A percentile compares a stretch with the other conserved stretches of the same genome.
Evolutionary conservation across 2,888 invertebrate species (phyloP).

Genomic region (Himalopsyche tibetana): DNA sequence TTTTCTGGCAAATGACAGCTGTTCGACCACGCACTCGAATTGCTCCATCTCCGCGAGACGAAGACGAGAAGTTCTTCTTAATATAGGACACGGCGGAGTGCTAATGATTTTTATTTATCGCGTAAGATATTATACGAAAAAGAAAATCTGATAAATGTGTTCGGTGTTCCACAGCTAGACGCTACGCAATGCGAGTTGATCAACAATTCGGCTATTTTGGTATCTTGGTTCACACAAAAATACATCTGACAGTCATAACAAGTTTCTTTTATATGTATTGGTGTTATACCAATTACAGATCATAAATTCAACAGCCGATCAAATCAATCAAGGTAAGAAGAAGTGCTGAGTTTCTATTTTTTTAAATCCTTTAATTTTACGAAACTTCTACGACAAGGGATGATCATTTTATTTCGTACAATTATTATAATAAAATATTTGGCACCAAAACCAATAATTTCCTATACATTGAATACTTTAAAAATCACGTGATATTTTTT

Average conservation of each 20-base stretch:
- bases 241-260: neutral
- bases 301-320: neutral
- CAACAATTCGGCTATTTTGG: neutral
- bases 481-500: no score
- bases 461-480: no score
- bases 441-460: no score
- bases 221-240: neutral
- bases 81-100: neutral
- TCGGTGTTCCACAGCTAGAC: neutral
- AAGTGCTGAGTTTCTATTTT: no score
- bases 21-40: neutral
- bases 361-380: no score
- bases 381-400: no score
- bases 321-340: no score
- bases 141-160: neutral
- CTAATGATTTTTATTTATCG: slow-evolving; percentile 1
- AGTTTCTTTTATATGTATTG: neutral
- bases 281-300: neutral
- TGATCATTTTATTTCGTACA: no score
- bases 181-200: slow-evolving; percentile 26
- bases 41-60: neutral
- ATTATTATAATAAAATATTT: no score
- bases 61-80: neutral
- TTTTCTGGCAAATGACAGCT: slow-evolving; percentile 30
- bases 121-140: neutral